Percentiles rank a stretch among this genome's conserved stretches.
Evolutionary conservation across 2,113 vertebrate species (phyloP).

Genomic region (Ursus arctos): DNA sequence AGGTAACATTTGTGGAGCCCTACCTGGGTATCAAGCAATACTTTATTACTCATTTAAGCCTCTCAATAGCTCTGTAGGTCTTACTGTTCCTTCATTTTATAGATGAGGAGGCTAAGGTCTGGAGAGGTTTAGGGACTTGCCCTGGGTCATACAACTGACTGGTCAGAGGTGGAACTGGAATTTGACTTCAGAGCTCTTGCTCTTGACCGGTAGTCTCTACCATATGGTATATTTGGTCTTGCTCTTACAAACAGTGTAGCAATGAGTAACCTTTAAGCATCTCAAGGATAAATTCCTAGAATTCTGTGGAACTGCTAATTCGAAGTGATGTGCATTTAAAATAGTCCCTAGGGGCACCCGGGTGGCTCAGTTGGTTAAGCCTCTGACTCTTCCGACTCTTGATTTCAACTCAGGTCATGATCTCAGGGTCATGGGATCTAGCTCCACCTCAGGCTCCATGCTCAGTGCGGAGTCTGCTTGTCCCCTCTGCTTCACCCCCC

Average conservation of each 20-base stretch:
- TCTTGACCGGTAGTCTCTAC: not conserved
- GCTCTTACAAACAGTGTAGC: not conserved
- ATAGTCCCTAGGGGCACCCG: not conserved
- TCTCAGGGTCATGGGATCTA: not conserved
- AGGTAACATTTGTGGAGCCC: not conserved
- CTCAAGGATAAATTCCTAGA: slow-evolving; percentile 43
- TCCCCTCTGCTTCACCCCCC: not conserved
- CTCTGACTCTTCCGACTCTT: not conserved
- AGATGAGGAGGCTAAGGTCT: not conserved
- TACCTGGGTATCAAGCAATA: not conserved
- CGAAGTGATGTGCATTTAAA: slow-evolving; percentile 39
- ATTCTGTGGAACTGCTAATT: slow-evolving; percentile 6
- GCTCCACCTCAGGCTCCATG: not conserved
- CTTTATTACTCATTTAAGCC: not conserved
- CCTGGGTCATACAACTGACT: not conserved
- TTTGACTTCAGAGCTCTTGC: not conserved
- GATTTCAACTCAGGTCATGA: not conserved
- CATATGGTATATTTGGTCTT: not conserved
- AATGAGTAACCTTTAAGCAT: slow-evolving; percentile 24
- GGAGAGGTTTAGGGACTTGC: not conserved
- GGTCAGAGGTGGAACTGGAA: not conserved
- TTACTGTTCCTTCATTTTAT: not conserved
- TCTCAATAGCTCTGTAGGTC: not conserved
- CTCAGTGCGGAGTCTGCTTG: not conserved
- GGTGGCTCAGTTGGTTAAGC: not conserved